Evolutionary conservation across 2,797 vertebrate genomes (phyloP), one percentile per base, ranked within the genome.

Genomic region (Setipinna tenuifilis): DNA sequence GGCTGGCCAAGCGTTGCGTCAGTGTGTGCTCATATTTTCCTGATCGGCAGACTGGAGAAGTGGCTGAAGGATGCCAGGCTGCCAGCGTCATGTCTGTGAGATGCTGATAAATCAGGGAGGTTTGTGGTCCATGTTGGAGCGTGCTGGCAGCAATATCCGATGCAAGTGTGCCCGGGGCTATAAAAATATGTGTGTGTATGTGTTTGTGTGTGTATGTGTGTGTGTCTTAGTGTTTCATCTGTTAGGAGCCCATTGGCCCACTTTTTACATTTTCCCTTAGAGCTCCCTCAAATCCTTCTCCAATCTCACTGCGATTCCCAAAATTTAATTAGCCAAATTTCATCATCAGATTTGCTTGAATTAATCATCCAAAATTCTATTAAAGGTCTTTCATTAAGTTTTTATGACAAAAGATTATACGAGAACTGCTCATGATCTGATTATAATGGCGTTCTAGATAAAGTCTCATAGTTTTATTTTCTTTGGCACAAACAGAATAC

Each of bases 381-480:
- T 75, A 75, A 75, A 75, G 68, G 68, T 35, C 68, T 75, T 75
- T 35, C 68, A 71, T 71, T 71, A 71, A 71, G 25, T 71, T 71
- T 71, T 75, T 75, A 75, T 75, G 3, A 35, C 68, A 75, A 35
- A 75, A 75, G 62, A 75, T 31, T 14, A 35, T 75, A 75, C 0
- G 68, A 35, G 12, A 31, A 75, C 68, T 41, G 28, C 28, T 41
- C 16, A 35, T 75, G 68, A 75, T 75, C 68, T 7, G 28, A 41
- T 75, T 75, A 75, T 35, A 35, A 19, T 75, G 0, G 4, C 31
- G 17, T 9, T 31, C 68, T 31, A 41, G 28, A 75, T 75, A 12
- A 65, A 65, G 61, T 25, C 9, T 25, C 11, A 11, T 59, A 21
- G 17, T 59, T 59, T 59, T 0, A 59, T 23, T 23, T 25, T 65